Percentiles rank a stretch among this genome's conserved stretches.
Conservation (phyloP, 2,797 vertebrate genomes). For the Rhinoraja longicauda region DNA sequence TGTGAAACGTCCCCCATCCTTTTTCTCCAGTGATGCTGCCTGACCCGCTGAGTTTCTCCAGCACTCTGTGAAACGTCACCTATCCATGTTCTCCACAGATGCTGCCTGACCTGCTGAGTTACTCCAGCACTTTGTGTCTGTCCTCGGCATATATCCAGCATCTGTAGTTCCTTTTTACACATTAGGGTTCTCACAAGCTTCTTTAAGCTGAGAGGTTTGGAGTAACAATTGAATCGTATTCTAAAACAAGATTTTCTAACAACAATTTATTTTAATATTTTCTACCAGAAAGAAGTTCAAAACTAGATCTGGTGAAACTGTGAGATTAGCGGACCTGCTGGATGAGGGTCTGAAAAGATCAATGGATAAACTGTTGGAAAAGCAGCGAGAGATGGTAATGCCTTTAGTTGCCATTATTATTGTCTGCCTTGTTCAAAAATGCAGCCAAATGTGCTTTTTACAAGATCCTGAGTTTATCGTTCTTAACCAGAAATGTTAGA, state of each 20-base stretch:
- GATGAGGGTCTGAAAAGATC: slow-evolving; percentile 87
- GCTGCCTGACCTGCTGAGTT: too few species aligned
- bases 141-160: too few species aligned
- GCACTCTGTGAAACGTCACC: too few species aligned
- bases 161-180: too few species aligned
- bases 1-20: too few species aligned
- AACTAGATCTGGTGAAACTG: slow-evolving; percentile 88
- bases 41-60: too few species aligned
- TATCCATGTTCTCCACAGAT: too few species aligned
- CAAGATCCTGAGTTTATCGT: not conserved
- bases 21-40: too few species aligned
- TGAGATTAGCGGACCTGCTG: slow-evolving; percentile 84
- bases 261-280: slow-evolving; percentile 33
- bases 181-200: not conserved
- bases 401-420: not conserved
- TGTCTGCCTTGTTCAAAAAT: not conserved
- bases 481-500: not conserved
- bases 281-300: slow-evolving; percentile 90
- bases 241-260: not conserved
- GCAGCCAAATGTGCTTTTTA: too few species aligned
- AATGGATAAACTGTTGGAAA: slow-evolving; percentile 96
- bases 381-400: slow-evolving; percentile 85
- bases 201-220: slow-evolving; percentile 38
- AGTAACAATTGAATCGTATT: not conserved
- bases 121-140: too few species aligned